Evolutionary conservation across 2,888 invertebrate genomes (phyloP), one percentile per base, ranked within the genome.

Genomic region (Mythimna impura): DNA sequence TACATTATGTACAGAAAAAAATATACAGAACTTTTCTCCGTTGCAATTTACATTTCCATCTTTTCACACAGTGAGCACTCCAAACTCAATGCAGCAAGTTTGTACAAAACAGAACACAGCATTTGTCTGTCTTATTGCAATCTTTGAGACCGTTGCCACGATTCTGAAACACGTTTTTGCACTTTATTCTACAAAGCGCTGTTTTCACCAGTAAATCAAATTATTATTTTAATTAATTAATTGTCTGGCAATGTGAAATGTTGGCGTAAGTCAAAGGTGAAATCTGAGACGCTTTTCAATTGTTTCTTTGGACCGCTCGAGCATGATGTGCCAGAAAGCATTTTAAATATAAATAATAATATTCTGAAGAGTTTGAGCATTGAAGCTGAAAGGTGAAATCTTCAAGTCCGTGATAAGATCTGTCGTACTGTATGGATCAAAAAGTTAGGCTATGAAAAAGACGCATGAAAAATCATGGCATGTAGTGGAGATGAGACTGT

Each of bases 161-260:
- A 40, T 40, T 61, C 22, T 40, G 14, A 40, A 61, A 61, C 61
- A 61, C 61, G 61, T 22, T 14, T 61, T 61, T 40, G 40, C 61
- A 61, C 61, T 40, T 61, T 40, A 14, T 22, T 22, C 10, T 17
- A 17, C 14, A 61, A 61, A 61, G 22, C 40, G 14, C 8, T 61
- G 7, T 61, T 40, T n/a, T 22, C 40, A 22, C 3, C 36, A 22
- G 22, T 40, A 61, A 61, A 61, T 61, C 61, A 40, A 61, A 61
- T 40, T 61, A 40, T 22, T 61, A 14, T 61, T 40, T 40, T 22
- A 40, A 61, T 61, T 61, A 61, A 60, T 40, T 40, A 60, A 40
- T 40, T 61, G 61, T 61, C 14, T 40, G 5, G 40, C 36, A 8
- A 5, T 55, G 7, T 40, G 40, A 40, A 61, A 36, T 40, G 60